Percentiles rank a stretch among this genome's conserved stretches.
These are phyloP conservation scores for Drosophila mimetica DNA, from an alignment of 2,888 invertebrate genomes.

Conservation along the genomic window DNA sequence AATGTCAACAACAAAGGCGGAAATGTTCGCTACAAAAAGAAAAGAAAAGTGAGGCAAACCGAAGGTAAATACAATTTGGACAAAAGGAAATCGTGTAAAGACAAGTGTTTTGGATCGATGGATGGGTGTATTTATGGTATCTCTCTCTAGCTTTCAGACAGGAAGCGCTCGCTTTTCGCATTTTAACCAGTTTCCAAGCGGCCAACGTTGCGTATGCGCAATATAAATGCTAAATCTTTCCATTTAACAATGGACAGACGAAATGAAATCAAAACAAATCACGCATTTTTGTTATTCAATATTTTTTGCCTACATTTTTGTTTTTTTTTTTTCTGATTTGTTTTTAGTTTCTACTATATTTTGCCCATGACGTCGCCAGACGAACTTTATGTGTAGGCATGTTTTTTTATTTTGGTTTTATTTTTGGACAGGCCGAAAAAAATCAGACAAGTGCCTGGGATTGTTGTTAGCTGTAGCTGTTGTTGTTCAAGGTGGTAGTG, in stretches of 20 bases:
- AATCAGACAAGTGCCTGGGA: slow-evolving; percentile 38
- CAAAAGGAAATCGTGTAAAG: slow-evolving; percentile 23
- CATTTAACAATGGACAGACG: background rate
- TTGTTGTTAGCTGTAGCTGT: slow-evolving; percentile 30
- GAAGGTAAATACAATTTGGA: slow-evolving; percentile 21
- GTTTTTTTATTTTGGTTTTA: slow-evolving; percentile 33
- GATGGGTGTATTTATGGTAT: background rate
- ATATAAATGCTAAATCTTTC: slow-evolving; percentile 6
- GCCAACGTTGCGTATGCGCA: slow-evolving; percentile 38
- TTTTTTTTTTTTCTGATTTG: slow-evolving; percentile 31
- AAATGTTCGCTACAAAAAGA: slow-evolving; percentile 40
- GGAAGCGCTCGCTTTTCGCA: background rate
- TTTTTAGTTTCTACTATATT: slow-evolving; percentile 23
- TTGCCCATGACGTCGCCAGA: slow-evolving; percentile 58
- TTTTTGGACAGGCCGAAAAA: slow-evolving; percentile 33
- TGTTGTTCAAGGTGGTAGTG: slow-evolving; percentile 31
- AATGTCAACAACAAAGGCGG: slow-evolving; percentile 33
- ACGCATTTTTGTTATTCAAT: slow-evolving; percentile 34
- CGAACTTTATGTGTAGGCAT: slow-evolving; percentile 4
- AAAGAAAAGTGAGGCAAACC: background rate
- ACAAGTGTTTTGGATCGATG: slow-evolving; percentile 24
- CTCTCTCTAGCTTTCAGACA: no score
- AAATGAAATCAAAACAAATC: slow-evolving; percentile 16
- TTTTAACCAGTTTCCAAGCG: background rate
- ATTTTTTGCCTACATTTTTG: slow-evolving; percentile 25